Evolutionary conservation across 92 coral and sea anemone genomes (phyloP).

Genomic region (Bergia sp.): DNA sequence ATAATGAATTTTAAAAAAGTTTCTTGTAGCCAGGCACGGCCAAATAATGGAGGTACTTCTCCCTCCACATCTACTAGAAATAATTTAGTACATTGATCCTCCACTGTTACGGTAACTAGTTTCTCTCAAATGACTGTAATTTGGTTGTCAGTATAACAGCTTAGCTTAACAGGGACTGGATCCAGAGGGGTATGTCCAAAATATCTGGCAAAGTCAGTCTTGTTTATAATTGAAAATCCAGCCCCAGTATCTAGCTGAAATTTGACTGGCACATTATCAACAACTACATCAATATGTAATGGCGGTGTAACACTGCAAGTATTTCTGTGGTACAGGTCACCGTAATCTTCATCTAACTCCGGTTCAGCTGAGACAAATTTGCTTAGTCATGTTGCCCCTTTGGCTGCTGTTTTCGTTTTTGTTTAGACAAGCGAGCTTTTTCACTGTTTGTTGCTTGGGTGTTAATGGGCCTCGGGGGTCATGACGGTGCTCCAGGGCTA

Average conservation of each 20-base stretch:
- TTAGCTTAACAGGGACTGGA: conserved; percentile 29
- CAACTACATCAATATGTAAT: conserved; percentile 30
- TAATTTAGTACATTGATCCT: conserved; percentile 23
- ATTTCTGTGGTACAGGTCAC: conserved; percentile 12
- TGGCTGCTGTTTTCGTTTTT: not conserved
- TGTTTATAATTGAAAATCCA: conserved; percentile 22
- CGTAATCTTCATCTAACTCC: not conserved
- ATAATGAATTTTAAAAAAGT: not conserved
- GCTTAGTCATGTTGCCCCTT: not conserved
- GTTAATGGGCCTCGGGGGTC: no score
- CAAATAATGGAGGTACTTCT: conserved; percentile 28
- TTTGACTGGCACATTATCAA: conserved; percentile 27
- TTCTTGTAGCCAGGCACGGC: conserved; percentile 27
- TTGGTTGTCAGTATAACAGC: conserved; percentile 31
- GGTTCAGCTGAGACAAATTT: not conserved
- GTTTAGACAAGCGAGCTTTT: no score
- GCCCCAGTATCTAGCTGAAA: conserved; percentile 41
- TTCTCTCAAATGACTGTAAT: conserved; percentile 26
- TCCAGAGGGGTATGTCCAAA: conserved; percentile 17
- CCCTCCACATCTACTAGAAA: conserved; percentile 18
- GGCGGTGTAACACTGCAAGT: conserved; percentile 18
- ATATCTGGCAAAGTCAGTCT: conserved; percentile 25
- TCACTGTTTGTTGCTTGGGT: no score
- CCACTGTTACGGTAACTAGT: not conserved
- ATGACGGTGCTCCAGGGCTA: no score